A percentile compares a stretch with the other conserved stretches of the same genome.
These are phyloP conservation scores for Polymixis lichenea DNA, from an alignment of 2,888 invertebrate species.

Conservation along the genomic window DNA sequence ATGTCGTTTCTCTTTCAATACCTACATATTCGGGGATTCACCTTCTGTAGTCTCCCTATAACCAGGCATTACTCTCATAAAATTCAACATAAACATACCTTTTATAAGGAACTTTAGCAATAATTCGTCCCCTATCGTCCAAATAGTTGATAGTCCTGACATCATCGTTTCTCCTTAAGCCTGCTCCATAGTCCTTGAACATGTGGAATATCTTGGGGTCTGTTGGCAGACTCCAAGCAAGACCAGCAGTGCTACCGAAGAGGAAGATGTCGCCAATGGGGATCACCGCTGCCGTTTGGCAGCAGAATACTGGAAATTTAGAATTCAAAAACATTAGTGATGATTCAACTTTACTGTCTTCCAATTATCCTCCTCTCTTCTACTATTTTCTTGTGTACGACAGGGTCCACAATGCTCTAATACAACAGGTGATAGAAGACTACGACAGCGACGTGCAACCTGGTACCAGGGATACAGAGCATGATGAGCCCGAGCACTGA, in stretches of 20 bases:
- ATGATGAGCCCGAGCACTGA: too few relatives aligned
- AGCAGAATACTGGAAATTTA: conserved; percentile 90
- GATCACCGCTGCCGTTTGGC: conserved; percentile 91
- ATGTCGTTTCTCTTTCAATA: neutral
- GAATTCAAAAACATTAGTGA: neutral
- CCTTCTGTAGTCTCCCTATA: neutral
- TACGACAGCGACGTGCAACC: too few relatives aligned
- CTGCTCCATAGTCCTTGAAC: conserved; percentile 77
- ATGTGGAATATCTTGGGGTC: conserved; percentile 83
- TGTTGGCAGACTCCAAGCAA: conserved; percentile 94
- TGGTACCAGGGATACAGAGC: too few relatives aligned
- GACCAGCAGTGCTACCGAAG: conserved; percentile 93
- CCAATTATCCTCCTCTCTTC: neutral
- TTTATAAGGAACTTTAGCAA: conserved; percentile 81
- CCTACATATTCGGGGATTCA: too few relatives aligned
- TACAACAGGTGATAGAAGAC: too few relatives aligned
- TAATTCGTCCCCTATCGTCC: conserved; percentile 76
- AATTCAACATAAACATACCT: conserved; percentile 69
- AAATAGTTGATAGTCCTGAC: conserved; percentile 78
- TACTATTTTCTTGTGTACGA: too few relatives aligned
- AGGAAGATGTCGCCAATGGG: conserved; percentile 91
- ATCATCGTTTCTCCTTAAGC: conserved; percentile 77
- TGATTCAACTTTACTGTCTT: neutral
- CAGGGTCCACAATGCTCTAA: too few relatives aligned
- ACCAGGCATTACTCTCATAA: neutral